Evolutionary conservation across 1,140 invertebrate species (phyloP).

Genomic region (Anastrepha ludens): DNA sequence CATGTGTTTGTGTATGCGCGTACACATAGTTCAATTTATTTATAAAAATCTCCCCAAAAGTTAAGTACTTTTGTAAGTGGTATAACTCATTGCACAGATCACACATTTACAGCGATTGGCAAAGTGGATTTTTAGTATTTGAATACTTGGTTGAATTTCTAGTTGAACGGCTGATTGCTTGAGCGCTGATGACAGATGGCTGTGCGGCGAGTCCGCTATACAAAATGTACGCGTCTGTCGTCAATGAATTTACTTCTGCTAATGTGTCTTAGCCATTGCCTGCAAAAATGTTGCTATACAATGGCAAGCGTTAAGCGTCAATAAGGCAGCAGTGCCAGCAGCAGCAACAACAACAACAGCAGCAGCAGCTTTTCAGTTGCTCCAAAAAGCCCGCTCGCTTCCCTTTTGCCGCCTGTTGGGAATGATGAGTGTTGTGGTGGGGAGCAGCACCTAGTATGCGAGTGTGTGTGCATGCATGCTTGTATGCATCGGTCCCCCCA

Average conservation of each 20-base stretch:
- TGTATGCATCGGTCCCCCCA: background rate
- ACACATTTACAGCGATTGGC: background rate
- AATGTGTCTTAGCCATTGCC: constrained; percentile 27
- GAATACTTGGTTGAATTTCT: constrained; percentile 31
- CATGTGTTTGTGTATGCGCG: background rate
- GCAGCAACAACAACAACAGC: background rate
- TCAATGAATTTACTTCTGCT: constrained; percentile 48
- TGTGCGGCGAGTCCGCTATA: constrained; percentile 33
- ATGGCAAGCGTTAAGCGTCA: background rate
- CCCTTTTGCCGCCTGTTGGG: background rate
- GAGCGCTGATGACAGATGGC: constrained; percentile 32
- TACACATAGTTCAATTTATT: constrained; percentile 16
- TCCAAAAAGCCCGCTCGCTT: background rate
- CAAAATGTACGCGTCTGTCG: constrained; percentile 39
- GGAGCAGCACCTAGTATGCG: no score
- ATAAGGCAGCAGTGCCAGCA: background rate
- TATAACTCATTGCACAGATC: constrained; percentile 20
- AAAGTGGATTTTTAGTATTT: constrained; percentile 34
- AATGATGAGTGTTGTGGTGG: no score
- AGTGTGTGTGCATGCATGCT: no score
- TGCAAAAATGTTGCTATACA: constrained; percentile 44
- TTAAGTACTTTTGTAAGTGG: constrained; percentile 32
- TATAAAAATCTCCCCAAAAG: background rate
- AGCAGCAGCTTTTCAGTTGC: constrained; percentile 14
- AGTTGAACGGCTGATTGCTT: background rate